Percentiles rank a stretch among this genome's conserved stretches.
phyloP scores from a whole-genome alignment of 2,113 vertebrate species.

The Sardina pilchardus region DNA sequence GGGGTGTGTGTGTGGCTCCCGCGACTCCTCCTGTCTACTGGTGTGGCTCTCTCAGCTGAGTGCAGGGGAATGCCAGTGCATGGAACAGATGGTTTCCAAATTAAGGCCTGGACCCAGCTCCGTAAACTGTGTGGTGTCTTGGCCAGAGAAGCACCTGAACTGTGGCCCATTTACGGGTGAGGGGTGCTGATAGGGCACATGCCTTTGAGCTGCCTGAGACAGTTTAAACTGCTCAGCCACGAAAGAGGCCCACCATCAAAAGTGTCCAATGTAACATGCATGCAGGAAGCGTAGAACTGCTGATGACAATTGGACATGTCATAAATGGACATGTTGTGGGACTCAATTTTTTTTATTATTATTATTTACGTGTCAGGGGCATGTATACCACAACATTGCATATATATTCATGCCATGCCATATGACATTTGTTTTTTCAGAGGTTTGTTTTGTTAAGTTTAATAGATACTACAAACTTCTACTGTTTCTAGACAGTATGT shows the following conservation, averaged over 20 bases:
- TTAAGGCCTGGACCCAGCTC: slow-evolving; percentile 50
- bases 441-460: neutral
- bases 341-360: neutral
- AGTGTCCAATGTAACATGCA: neutral
- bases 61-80: slow-evolving; percentile 38
- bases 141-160: slow-evolving; percentile 43
- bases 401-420: neutral
- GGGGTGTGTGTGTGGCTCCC: neutral
- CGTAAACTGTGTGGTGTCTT: slow-evolving; percentile 37
- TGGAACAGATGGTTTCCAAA: slow-evolving; percentile 59
- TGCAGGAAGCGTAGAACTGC: neutral
- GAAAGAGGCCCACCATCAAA: neutral
- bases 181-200: slow-evolving; percentile 45
- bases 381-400: neutral
- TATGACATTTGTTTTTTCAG: neutral
- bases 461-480: no score
- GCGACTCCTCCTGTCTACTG: neutral
- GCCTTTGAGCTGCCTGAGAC: slow-evolving; percentile 40
- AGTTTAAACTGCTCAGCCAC: slow-evolving; percentile 17
- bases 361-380: neutral
- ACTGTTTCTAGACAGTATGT: neutral
- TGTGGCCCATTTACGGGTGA: slow-evolving; percentile 38
- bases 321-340: neutral
- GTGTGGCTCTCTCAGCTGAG: neutral
- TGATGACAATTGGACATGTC: neutral